Conservation (phyloP, 35 echinoderm and acorn worm species). For the Anneissia japonica region DNA sequence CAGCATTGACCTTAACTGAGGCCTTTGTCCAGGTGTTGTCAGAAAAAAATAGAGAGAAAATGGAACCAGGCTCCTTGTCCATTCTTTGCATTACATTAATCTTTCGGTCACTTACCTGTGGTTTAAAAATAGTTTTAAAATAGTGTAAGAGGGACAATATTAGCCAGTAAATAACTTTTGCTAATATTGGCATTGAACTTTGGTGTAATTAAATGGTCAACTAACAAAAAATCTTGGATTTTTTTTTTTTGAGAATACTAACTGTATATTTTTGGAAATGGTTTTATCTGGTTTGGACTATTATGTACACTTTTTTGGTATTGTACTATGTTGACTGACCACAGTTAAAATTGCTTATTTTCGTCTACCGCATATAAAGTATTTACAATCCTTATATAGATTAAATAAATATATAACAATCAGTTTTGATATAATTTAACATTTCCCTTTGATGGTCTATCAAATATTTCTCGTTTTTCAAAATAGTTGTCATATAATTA, state of each 20-base stretch:
- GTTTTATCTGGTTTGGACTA: background rate
- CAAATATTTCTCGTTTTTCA: background rate
- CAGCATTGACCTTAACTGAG: background rate
- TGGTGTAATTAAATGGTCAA: background rate
- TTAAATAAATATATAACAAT: too few species aligned
- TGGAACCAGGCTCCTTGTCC: background rate
- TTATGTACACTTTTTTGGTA: too few species aligned
- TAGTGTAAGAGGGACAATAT: too few species aligned
- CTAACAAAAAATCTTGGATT: too few species aligned
- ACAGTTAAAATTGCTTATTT: too few species aligned
- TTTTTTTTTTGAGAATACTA: background rate
- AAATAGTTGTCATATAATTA: background rate
- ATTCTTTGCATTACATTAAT: background rate
- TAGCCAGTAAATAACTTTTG: background rate
- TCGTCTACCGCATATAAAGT: too few species aligned
- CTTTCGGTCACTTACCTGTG: background rate
- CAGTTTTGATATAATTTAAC: too few species aligned
- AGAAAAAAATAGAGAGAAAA: background rate
- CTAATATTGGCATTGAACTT: background rate
- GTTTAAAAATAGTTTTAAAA: background rate
- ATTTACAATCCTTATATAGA: too few species aligned
- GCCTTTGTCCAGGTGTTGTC: background rate
- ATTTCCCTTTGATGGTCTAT: too few species aligned
- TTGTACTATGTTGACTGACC: too few species aligned
- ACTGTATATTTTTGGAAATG: background rate